Evolutionary conservation across 2,113 vertebrate species (phyloP).

Genomic region (Balaenoptera acutorostrata): DNA sequence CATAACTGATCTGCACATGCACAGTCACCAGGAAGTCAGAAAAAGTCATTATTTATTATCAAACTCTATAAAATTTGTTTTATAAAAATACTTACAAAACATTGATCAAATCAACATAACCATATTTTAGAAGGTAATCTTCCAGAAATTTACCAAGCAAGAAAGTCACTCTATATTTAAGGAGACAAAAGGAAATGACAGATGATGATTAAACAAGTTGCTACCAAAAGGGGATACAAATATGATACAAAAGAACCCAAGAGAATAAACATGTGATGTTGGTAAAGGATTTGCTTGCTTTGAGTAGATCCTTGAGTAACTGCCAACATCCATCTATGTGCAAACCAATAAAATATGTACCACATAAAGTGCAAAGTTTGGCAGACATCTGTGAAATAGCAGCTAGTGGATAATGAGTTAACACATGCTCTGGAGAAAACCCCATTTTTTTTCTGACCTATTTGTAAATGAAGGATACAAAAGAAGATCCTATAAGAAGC

Average conservation of each 20-base stretch:
- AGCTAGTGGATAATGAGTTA: not conserved
- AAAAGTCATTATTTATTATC: not conserved
- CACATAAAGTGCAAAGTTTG: not conserved
- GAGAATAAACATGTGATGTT: not conserved
- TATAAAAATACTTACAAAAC: constrained; percentile 20
- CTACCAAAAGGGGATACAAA: not conserved
- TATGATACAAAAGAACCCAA: not conserved
- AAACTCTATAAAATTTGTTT: not conserved
- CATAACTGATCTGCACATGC: not conserved
- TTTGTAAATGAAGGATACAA: not conserved
- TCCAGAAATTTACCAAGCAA: not conserved
- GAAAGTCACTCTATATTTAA: not conserved
- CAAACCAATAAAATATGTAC: not conserved
- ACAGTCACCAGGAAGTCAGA: not conserved
- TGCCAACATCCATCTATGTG: not conserved
- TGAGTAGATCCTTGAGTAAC: not conserved
- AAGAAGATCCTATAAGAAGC: not conserved
- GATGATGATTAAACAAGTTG: not conserved
- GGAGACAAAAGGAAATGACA: not conserved
- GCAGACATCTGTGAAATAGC: not conserved
- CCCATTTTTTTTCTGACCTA: not conserved
- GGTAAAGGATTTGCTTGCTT: not conserved
- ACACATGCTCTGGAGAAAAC: not conserved
- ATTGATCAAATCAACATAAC: not conserved
- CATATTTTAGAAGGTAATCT: not conserved